Conservation (phyloP, 2,113 vertebrate species). For the Ivindomyrus marchei region DNA sequence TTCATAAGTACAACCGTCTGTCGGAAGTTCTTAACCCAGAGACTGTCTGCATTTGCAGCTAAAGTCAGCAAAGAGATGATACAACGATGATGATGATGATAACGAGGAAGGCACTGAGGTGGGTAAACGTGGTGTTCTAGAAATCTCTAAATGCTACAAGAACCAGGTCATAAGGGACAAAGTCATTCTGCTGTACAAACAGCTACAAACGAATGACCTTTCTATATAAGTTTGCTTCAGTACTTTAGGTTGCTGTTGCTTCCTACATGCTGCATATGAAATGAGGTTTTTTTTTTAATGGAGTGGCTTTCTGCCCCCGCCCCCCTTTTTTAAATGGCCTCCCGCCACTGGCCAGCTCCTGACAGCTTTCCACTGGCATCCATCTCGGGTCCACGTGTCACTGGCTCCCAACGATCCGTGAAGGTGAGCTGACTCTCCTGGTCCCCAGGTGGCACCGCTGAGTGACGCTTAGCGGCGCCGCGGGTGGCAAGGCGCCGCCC, state of each 20-base stretch:
- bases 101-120: not conserved
- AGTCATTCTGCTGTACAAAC: not conserved
- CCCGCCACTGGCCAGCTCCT: not conserved
- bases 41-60: not conserved
- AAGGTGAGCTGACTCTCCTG: not conserved
- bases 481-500: not conserved
- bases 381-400: not conserved
- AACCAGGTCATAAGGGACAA: not conserved
- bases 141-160: not conserved
- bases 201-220: not conserved
- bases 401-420: slow-evolving; percentile 13
- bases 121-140: not conserved
- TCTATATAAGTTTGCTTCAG: not conserved
- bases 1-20: not conserved
- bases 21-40: not conserved
- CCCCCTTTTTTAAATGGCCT: not conserved
- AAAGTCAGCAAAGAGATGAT: not conserved
- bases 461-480: not conserved
- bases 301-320: not conserved
- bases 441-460: not conserved
- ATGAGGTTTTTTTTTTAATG: not conserved
- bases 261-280: not conserved
- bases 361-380: not conserved
- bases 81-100: not conserved
- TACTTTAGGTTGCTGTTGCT: not conserved